phyloP scores from a whole-genome alignment of 2,113 vertebrate genomes.

The Sporophila hypoxantha region DNA sequence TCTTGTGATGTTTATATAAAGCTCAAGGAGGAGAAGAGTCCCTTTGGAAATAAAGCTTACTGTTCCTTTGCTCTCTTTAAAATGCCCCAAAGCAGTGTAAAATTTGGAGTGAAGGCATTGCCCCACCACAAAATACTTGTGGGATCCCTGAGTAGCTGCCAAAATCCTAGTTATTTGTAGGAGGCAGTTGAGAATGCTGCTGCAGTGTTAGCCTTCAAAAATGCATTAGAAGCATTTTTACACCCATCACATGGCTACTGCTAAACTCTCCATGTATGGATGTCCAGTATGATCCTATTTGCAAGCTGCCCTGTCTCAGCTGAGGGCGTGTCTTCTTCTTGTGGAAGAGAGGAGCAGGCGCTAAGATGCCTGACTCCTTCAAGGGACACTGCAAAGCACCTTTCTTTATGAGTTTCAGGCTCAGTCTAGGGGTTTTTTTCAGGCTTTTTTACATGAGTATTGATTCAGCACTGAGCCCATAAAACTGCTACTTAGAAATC shows the following conservation, averaged over 20 bases:
- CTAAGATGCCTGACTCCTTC: neutral
- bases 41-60: neutral
- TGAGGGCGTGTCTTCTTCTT: neutral
- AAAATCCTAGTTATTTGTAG: conserved; percentile 12
- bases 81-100: neutral
- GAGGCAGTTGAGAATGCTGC: neutral
- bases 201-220: conserved; percentile 30
- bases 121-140: conserved; percentile 23
- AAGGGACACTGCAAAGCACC: neutral
- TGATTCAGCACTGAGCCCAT: neutral
- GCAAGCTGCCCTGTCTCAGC: neutral
- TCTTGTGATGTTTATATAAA: conserved; percentile 10
- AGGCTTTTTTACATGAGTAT: neutral
- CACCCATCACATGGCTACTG: neutral
- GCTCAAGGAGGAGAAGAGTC: neutral
- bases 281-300: neutral
- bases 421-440: neutral
- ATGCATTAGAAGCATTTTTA: conserved; percentile 23
- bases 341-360: neutral
- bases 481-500: neutral
- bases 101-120: neutral
- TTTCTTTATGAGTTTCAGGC: neutral
- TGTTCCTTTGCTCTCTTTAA: neutral
- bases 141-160: conserved; percentile 1
- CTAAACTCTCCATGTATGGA: neutral